Conservation (phyloP, 2,113 vertebrate species). For the Melospiza melodia region DNA sequence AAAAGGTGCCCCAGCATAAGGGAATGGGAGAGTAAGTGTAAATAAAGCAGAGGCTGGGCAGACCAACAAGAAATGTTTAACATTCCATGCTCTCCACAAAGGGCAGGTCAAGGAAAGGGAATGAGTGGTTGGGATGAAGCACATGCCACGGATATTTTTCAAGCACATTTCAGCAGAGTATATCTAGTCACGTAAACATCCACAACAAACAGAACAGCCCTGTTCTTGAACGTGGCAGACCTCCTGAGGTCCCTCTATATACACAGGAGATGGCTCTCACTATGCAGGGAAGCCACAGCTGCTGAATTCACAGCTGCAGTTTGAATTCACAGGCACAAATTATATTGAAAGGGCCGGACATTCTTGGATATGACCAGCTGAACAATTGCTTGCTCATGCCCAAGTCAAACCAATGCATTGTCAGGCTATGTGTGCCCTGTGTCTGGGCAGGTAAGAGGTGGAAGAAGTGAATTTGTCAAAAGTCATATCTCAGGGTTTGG, state of each 20-base stretch:
- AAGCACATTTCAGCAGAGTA: conserved; percentile 54
- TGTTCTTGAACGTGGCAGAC: conserved; percentile 55
- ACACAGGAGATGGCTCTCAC: conserved; percentile 20
- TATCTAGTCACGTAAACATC: conserved; percentile 69
- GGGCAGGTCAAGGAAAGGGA: conserved; percentile 80
- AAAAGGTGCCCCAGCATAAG: conserved; percentile 55
- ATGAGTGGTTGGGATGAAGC: conserved; percentile 74
- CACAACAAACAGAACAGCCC: conserved; percentile 59
- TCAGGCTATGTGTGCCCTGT: background rate
- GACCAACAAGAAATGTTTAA: conserved; percentile 77
- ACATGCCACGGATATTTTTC: conserved; percentile 84
- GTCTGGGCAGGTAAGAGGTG: background rate
- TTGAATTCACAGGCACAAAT: conserved; percentile 30
- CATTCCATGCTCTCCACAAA: conserved; percentile 83
- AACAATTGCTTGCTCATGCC: background rate
- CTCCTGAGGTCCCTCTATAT: conserved; percentile 26
- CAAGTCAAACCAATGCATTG: conserved; percentile 22
- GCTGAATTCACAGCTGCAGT: conserved; percentile 30
- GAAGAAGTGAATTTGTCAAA: background rate
- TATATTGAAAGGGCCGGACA: background rate
- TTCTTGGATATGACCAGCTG: background rate
- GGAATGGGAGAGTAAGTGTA: conserved; percentile 65
- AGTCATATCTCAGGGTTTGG: background rate
- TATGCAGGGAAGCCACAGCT: conserved; percentile 34
- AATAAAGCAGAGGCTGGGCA: conserved; percentile 75